Evolutionary conservation across 1,140 invertebrate species (phyloP).

Genomic region (Saccostrea glomerata): DNA sequence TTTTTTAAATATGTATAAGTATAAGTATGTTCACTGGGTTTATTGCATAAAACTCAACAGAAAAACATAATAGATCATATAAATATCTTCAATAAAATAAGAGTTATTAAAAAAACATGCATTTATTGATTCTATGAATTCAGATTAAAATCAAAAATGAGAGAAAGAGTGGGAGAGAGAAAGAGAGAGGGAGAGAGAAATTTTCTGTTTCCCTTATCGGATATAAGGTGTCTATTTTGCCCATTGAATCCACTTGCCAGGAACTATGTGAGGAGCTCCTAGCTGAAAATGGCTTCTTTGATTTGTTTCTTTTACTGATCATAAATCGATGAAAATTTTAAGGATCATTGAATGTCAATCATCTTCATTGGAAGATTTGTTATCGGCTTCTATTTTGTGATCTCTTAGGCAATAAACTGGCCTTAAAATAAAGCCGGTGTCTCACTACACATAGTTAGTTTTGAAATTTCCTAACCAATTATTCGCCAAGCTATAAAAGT

Average conservation of each 20-base stretch:
- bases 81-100: neutral
- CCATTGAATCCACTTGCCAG: neutral
- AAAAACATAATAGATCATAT: neutral
- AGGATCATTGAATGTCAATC: conserved; percentile 23
- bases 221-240: too few species aligned
- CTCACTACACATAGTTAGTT: neutral
- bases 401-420: neutral
- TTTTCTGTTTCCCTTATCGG: too few species aligned
- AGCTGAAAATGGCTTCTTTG: neutral
- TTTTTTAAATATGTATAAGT: too few species aligned
- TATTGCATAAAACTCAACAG: neutral
- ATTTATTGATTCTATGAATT: too few species aligned
- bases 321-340: conserved; percentile 28
- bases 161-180: too few species aligned
- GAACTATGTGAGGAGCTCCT: neutral
- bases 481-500: conserved; percentile 25
- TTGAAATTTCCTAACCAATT: conserved; percentile 10
- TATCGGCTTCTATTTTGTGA: neutral
- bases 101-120: too few species aligned
- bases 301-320: conserved; percentile 1
- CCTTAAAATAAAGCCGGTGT: conserved; percentile 16
- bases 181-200: too few species aligned
- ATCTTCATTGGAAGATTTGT: neutral
- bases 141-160: neutral
- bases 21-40: neutral